phyloP scores from a whole-genome alignment of 2,113 vertebrate species.

The Machaerirhynchus nigripectus region DNA sequence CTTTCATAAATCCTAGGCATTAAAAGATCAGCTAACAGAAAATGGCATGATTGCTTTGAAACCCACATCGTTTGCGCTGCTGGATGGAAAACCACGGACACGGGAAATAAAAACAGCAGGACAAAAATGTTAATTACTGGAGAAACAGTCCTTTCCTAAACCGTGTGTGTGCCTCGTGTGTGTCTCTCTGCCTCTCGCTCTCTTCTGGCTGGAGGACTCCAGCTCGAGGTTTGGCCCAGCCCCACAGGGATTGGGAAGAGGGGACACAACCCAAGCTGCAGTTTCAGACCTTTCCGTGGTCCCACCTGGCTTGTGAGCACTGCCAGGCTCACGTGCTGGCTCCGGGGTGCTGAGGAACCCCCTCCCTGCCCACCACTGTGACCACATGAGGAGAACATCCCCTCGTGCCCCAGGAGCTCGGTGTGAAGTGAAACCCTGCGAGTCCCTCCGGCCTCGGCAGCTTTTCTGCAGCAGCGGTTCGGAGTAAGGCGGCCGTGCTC shows the following conservation, averaged over 20 bases:
- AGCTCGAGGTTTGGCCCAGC: not conserved
- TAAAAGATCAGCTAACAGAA: slow-evolving; percentile 25
- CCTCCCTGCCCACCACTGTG: not conserved
- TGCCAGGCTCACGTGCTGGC: not conserved
- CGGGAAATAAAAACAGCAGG: not conserved
- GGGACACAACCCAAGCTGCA: not conserved
- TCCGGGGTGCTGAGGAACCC: not conserved
- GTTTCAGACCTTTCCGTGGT: not conserved
- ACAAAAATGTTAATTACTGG: not conserved
- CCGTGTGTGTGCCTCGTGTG: rapidly evolving
- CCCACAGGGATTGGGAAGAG: not conserved
- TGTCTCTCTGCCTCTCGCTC: not conserved
- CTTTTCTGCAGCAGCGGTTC: not conserved
- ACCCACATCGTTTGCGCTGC: not conserved
- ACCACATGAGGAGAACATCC: rapidly evolving
- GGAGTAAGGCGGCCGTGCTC: not conserved
- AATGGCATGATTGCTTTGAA: not conserved
- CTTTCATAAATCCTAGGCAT: not conserved
- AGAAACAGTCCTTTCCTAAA: not conserved
- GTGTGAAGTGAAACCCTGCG: not conserved
- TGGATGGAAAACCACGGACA: not conserved
- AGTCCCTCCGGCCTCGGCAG: not conserved
- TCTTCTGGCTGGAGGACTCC: not conserved
- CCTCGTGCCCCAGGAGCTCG: not conserved
- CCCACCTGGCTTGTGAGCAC: not conserved